These are phyloP conservation scores for Xenopus laevis DNA, from an alignment of 2,113 vertebrate genomes.

Conservation along the genomic window DNA sequence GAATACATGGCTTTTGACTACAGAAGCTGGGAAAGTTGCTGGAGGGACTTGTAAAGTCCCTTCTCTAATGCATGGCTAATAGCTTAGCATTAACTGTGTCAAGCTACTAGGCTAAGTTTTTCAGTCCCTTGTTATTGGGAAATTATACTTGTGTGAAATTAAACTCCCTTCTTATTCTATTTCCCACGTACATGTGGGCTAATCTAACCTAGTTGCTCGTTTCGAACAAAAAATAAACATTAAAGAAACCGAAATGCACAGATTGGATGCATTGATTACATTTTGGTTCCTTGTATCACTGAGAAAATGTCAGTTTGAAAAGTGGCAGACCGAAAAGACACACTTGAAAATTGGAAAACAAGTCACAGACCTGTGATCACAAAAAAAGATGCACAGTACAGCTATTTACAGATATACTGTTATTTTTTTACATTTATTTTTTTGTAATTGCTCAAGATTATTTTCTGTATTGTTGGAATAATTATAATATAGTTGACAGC, in stretches of 20 bases:
- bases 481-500: no score
- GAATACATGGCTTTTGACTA: slow-evolving; percentile 52
- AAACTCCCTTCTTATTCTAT: slow-evolving; percentile 44
- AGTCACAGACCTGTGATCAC: not conserved
- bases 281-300: slow-evolving; percentile 4
- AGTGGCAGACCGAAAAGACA: not conserved
- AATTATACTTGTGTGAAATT: slow-evolving; percentile 56
- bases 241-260: slow-evolving; percentile 1
- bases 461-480: no score
- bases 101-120: slow-evolving; percentile 39
- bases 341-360: slow-evolving; percentile 3
- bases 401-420: no score
- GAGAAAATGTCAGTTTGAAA: not conserved
- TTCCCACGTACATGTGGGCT: slow-evolving; percentile 1
- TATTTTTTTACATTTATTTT: no score
- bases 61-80: slow-evolving; percentile 55
- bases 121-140: slow-evolving; percentile 50
- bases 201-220: slow-evolving; percentile 23
- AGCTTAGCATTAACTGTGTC: slow-evolving; percentile 47
- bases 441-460: no score
- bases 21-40: slow-evolving; percentile 48
- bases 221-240: slow-evolving; percentile 28
- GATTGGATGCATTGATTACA: slow-evolving; percentile 11
- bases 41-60: slow-evolving; percentile 45
- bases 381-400: no score